Evolutionary conservation across 2,888 invertebrate species (phyloP), one percentile per base, ranked within the genome.

Genomic region (Lacanobia oleracea): DNA sequence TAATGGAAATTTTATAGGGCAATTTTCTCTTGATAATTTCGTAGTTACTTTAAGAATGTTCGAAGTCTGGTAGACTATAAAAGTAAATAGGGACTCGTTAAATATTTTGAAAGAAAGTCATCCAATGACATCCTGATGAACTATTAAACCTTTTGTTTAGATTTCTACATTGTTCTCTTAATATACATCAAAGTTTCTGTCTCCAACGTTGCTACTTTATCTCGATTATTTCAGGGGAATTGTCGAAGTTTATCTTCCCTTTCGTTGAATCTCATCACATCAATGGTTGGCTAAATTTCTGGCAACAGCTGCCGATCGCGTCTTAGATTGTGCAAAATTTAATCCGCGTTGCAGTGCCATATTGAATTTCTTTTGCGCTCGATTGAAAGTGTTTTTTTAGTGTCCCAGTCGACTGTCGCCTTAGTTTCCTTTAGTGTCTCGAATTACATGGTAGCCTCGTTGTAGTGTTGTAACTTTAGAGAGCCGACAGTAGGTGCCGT

Each of bases 241-340:
- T 87, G 84, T 88, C 87, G 82, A 90, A 91, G 86, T 90, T 90
- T 85, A 86, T 90, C 86, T 84, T 88, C 86, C 77, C 79, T 77
- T 90, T 89, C 86, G 84, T 79, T 85, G 87, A 92, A 92, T 89
- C 89, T 91, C 90, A 88, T 91, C 90, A 89, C 90, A 88, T 91
- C 90, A 90, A 89, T 91, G 90, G 89, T 91, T 89, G 88, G 89
- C 88, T 88, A 91, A 93, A 93, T 92, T 93, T 93, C 90, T 90
- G 92, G 91, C 85, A 94, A 89, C 95, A 95, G 94, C 95, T 95
- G 95, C 91, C 91, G 93, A 93, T 93, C 89, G 85, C 87, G 89
- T 89, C 90, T 91, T 87, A 92, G 93, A 94, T 95, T 95, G 93
- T 93, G 93, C 94, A 95, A 95, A 95, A 94, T 94, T 94, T 94